Evolutionary conservation across 1,140 invertebrate genomes (phyloP), one percentile per base, ranked within the genome.

Genomic region (Orchesella cincta): DNA sequence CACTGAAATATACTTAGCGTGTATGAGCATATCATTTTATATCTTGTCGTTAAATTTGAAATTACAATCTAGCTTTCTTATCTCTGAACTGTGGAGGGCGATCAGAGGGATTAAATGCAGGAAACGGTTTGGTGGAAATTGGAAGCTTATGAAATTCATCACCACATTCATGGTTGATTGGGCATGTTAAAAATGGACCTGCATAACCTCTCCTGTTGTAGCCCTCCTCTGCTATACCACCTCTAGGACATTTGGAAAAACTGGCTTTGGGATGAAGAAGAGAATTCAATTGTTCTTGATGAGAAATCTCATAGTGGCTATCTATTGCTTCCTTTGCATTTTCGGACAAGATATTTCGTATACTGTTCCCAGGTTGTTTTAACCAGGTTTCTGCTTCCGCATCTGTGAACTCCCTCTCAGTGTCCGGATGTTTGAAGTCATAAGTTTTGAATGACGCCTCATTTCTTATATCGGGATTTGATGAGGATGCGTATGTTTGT

Each of bases 101-200:
- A 31, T 26, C 23, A 1, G 8, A 67, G 8, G 31, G 8, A 67
- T 67, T n/a, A 14, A 33, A 3, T 67, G 29, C 62, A 2, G 62
- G 62, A 8, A 12, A 8, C 5, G 62, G 62, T 33, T 67, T 33
- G 8, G 62, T 31, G 1, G 26, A 12, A 31, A 67, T 67, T 29
- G 62, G 62, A 3, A 67, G 8, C 29, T 23, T 29, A 3, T 5
- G 14, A 67, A 67, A 67, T 8, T 67, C 62, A 31, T 67, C 62
- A 1, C 62, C 62, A n/a, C 62, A 67, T n/a, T 67, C 62, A 67
- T 67, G 62, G n/a, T 29, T 67, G 8, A 67, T 31, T 8, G 62
- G 23, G 31, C 62, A 67, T 31, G 62, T 67, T 33, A 67, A n/a
- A 67, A 67, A 67, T 14, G 62, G 62, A 23, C 62, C 62, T 31